Evolutionary conservation across 2,888 invertebrate species (phyloP).

Genomic region (Perizoma affinitatum): DNA sequence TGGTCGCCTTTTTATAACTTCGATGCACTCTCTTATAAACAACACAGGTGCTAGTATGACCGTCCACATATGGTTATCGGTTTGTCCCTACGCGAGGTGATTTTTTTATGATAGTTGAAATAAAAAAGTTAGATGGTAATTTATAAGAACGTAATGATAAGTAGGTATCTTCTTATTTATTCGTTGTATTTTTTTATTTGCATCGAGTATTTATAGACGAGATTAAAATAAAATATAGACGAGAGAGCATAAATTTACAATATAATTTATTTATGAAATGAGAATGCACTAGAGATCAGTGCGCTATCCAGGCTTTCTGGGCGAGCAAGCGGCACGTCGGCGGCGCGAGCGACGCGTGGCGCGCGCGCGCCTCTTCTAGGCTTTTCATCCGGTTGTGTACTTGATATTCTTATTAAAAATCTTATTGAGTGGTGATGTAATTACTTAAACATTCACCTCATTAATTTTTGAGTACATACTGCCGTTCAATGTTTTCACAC

Average conservation of each 20-base stretch:
- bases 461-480: neutral
- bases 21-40: slow-evolving; percentile 81
- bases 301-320: slow-evolving; percentile 21
- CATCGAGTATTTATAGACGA: slow-evolving; percentile 3
- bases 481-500: neutral
- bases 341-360: slow-evolving; percentile 52
- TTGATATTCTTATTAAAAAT: slow-evolving; percentile 15
- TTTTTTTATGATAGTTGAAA: slow-evolving; percentile 67
- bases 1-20: slow-evolving; percentile 76
- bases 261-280: slow-evolving; percentile 1
- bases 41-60: slow-evolving; percentile 82
- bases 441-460: slow-evolving; percentile 6
- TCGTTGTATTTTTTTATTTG: slow-evolving; percentile 24
- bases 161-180: slow-evolving; percentile 28
- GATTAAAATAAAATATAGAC: neutral
- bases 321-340: slow-evolving; percentile 11
- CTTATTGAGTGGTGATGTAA: slow-evolving; percentile 7
- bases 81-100: slow-evolving; percentile 61
- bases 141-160: slow-evolving; percentile 20
- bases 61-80: slow-evolving; percentile 80
- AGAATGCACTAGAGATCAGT: slow-evolving; percentile 4
- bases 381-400: slow-evolving; percentile 38
- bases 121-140: slow-evolving; percentile 46
- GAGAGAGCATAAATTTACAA: neutral
- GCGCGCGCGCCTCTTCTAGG: slow-evolving; percentile 48